A percentile compares a stretch with the other conserved stretches of the same genome.
Conservation (phyloP, 2,888 invertebrate species). For the Limnephilus auricula region DNA sequence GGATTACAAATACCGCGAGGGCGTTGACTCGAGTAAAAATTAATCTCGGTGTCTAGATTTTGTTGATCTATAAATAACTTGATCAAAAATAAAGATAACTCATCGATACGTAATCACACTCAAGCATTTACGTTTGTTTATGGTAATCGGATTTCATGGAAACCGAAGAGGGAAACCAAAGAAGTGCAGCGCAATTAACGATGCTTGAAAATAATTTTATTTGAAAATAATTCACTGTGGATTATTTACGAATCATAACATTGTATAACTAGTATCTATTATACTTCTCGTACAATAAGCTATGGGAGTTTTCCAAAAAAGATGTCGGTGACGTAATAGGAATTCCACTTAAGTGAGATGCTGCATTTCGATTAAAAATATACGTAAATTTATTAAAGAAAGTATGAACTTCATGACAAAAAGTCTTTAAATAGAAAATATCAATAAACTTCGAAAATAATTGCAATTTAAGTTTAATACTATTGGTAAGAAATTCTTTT, state of each 20-base stretch:
- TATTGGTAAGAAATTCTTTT: too few relatives aligned
- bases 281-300: background rate
- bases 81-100: background rate
- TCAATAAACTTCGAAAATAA: too few relatives aligned
- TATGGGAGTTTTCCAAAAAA: too few relatives aligned
- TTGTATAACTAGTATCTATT: background rate
- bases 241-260: background rate
- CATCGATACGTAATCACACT: background rate
- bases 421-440: too few relatives aligned
- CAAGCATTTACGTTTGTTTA: background rate
- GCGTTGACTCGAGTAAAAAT: background rate
- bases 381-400: too few relatives aligned
- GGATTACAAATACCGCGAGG: background rate
- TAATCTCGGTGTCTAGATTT: background rate
- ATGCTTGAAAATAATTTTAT: background rate
- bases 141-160: background rate
- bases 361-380: too few relatives aligned
- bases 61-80: background rate
- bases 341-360: too few relatives aligned
- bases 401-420: too few relatives aligned
- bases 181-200: background rate
- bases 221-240: background rate
- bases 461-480: too few relatives aligned
- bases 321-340: background rate
- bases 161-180: background rate